A percentile compares a stretch with the other conserved stretches of the same genome.
phyloP scores from a whole-genome alignment of 2,888 invertebrate genomes.

The Diogma glabrata region DNA sequence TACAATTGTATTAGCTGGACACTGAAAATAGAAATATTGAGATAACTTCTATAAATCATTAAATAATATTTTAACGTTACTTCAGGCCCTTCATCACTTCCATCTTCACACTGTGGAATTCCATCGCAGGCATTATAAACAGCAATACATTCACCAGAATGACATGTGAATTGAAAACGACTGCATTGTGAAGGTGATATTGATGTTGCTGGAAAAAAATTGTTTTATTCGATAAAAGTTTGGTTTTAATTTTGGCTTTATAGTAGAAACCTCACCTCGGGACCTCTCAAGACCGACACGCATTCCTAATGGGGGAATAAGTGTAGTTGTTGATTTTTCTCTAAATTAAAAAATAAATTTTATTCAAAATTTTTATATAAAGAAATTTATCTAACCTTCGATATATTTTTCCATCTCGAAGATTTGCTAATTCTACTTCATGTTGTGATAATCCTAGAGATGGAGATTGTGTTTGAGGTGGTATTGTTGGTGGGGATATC shows the following conservation, averaged over 20 bases:
- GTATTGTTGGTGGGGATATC: constrained; percentile 19
- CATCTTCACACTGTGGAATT: constrained; percentile 83
- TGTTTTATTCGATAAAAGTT: not conserved
- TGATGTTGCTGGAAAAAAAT: not conserved
- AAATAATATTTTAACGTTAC: too few species aligned
- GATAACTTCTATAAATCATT: too few species aligned
- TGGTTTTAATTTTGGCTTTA: too few species aligned
- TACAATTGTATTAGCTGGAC: constrained; percentile 14
- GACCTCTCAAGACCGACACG: too few species aligned
- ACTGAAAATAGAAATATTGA: constrained; percentile 17
- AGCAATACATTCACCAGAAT: constrained; percentile 83
- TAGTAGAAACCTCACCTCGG: too few species aligned
- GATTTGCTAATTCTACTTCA: constrained; percentile 35
- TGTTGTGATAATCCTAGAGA: constrained; percentile 29
- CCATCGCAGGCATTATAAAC: constrained; percentile 93
- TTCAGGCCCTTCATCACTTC: constrained; percentile 82
- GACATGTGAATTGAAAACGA: constrained; percentile 80
- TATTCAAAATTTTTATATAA: not conserved
- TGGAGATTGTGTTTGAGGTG: constrained; percentile 23
- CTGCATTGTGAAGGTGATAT: constrained; percentile 46
- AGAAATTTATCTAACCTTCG: constrained; percentile 21
- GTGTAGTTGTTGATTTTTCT: constrained; percentile 12
- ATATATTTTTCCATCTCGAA: constrained; percentile 57
- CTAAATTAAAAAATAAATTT: not conserved
- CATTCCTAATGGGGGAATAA: constrained; percentile 14